Conservation (phyloP, 2,888 invertebrate genomes). For the Drosophila ustulata region DNA sequence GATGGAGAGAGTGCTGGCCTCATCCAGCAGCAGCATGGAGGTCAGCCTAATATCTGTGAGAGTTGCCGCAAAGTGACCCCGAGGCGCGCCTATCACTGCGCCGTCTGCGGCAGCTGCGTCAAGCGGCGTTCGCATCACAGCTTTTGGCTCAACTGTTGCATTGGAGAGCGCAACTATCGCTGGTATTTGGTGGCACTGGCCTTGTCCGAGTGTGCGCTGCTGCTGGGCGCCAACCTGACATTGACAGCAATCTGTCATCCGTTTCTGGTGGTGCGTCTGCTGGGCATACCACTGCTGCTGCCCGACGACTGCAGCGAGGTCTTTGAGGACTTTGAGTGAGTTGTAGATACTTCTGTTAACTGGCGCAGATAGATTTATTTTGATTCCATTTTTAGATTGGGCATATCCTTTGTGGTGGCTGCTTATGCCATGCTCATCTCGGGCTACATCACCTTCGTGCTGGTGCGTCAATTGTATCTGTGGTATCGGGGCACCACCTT, state of each 20-base stretch:
- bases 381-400: conserved; percentile 85
- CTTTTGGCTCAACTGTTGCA: conserved; percentile 94
- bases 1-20: conserved; percentile 69
- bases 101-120: conserved; percentile 92
- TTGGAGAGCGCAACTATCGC: conserved; percentile 91
- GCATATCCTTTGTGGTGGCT: conserved; percentile 87
- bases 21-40: conserved; percentile 52
- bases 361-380: neutral
- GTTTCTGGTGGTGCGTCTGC: conserved; percentile 84
- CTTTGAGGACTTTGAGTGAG: conserved; percentile 92
- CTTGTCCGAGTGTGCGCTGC: conserved; percentile 88
- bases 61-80: conserved; percentile 87
- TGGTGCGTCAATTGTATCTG: conserved; percentile 85
- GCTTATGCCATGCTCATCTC: conserved; percentile 86
- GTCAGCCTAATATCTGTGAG: conserved; percentile 86
- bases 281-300: conserved; percentile 87
- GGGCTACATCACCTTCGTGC: conserved; percentile 85
- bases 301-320: conserved; percentile 95
- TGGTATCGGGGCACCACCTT: conserved; percentile 86
- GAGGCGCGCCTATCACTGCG: conserved; percentile 92
- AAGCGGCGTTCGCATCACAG: conserved; percentile 92
- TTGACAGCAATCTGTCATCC: conserved; percentile 95
- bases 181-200: conserved; percentile 90
- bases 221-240: conserved; percentile 92
- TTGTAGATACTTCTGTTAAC: neutral